These are phyloP conservation scores for Rhegmatorhina hoffmannsi DNA, from an alignment of 2,113 vertebrate genomes.

Conservation along the genomic window DNA sequence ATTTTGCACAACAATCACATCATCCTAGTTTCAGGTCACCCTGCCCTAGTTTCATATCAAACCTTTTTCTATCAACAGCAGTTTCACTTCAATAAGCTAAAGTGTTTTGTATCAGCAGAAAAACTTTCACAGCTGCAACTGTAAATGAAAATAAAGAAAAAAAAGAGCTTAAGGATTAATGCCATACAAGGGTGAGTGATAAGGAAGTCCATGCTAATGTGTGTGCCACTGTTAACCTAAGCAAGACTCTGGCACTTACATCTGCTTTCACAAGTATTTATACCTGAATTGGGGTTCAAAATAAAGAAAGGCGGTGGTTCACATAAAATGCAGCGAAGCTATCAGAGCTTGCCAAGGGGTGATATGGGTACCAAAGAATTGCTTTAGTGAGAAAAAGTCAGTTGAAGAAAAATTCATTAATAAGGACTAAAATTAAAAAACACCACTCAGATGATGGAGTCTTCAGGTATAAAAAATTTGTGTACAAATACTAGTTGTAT, in stretches of 20 bases:
- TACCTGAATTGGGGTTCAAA: neutral
- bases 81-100: neutral
- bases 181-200: neutral
- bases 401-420: neutral
- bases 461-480: neutral
- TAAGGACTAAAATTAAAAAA: neutral
- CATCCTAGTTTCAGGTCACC: slow-evolving; percentile 4
- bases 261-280: neutral
- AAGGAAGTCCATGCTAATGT: neutral
- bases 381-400: neutral
- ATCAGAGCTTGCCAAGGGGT: neutral
- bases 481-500: neutral
- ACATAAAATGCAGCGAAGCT: neutral
- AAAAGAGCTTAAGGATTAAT: neutral
- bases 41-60: neutral
- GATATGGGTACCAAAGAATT: neutral
- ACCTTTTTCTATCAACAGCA: neutral
- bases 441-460: neutral
- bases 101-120: neutral
- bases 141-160: neutral
- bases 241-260: neutral
- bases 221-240: neutral
- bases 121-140: neutral
- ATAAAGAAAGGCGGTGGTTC: neutral
- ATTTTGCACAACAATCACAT: neutral